Percentiles rank a stretch among this genome's conserved stretches.
Evolutionary conservation across 2,113 vertebrate genomes (phyloP).

Genomic region (Sporophila hypoxantha): DNA sequence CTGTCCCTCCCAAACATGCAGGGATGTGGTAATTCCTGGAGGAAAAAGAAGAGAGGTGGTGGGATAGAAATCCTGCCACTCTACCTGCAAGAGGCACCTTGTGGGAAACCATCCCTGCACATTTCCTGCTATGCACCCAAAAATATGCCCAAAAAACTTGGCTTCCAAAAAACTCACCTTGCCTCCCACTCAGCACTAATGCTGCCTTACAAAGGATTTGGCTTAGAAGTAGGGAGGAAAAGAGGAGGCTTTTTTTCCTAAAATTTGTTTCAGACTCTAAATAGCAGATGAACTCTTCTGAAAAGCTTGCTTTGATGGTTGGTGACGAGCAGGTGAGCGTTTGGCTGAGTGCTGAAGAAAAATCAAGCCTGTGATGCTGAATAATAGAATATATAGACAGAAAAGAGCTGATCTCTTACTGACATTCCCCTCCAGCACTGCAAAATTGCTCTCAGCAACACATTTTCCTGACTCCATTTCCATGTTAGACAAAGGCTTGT

Average conservation of each 20-base stretch:
- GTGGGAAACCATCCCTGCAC: neutral
- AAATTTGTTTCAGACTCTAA: neutral
- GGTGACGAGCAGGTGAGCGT: neutral
- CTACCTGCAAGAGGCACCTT: neutral
- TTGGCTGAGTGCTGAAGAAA: constrained; percentile 16
- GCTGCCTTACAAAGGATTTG: neutral
- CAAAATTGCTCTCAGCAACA: neutral
- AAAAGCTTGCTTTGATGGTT: neutral
- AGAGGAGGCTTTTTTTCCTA: neutral
- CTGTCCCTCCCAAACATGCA: fast-evolving
- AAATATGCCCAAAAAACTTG: neutral
- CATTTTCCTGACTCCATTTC: constrained; percentile 3
- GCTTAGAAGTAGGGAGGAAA: neutral
- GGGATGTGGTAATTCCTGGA: neutral
- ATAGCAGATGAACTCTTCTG: neutral
- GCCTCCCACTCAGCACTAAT: neutral
- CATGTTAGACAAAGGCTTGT: neutral
- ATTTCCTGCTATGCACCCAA: neutral
- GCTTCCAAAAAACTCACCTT: neutral
- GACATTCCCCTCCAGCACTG: neutral
- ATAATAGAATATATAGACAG: neutral
- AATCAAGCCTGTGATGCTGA: neutral
- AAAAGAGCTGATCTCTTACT: neutral
- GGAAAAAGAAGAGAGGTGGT: neutral
- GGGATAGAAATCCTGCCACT: neutral